These are phyloP conservation scores for Chrysemys picta DNA, from an alignment of 2,113 vertebrate genomes.

Conservation along the genomic window DNA sequence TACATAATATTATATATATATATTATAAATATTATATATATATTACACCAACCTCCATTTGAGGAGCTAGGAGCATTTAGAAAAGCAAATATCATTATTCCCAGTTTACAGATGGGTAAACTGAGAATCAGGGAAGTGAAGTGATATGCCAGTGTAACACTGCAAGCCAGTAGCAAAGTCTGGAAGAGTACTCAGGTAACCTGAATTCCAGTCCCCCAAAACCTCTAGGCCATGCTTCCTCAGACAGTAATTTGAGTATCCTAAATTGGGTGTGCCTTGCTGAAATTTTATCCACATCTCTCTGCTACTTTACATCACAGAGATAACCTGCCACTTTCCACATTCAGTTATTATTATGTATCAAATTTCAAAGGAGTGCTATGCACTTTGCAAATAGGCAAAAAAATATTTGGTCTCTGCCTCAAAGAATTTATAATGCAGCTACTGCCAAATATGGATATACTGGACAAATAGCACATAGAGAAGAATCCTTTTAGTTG, in stretches of 20 bases:
- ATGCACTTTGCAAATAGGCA: background rate
- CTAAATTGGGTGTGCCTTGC: background rate
- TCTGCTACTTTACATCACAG: background rate
- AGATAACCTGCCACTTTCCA: background rate
- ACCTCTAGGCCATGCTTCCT: background rate
- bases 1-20: background rate
- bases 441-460: background rate
- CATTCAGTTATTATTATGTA: background rate
- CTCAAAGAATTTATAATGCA: background rate
- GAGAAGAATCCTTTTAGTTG: background rate
- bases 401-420: background rate
- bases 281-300: background rate
- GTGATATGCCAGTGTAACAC: background rate
- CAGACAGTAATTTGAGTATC: background rate
- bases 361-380: background rate
- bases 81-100: background rate
- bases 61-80: background rate
- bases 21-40: background rate
- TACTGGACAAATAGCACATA: background rate
- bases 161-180: background rate
- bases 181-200: rapidly evolving
- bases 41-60: background rate
- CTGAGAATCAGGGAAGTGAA: rapidly evolving
- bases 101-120: background rate
- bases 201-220: background rate